Evolutionary conservation across 2,113 vertebrate species (phyloP).

Genomic region (Sinocyclocheilus maitianheensis): DNA sequence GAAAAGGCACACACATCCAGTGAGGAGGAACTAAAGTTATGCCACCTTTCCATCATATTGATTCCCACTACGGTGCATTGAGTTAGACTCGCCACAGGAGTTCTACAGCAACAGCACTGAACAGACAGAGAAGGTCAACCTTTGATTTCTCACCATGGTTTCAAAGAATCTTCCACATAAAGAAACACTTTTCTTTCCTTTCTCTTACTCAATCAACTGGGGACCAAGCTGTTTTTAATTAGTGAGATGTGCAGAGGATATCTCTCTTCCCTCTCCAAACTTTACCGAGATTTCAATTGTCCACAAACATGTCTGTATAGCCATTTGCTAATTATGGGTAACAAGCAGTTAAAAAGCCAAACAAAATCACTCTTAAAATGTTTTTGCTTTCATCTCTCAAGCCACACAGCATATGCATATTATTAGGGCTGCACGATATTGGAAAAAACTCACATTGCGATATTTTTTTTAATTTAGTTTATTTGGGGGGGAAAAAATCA

Average conservation of each 20-base stretch:
- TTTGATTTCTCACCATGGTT: conserved; percentile 35
- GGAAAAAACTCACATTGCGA: too few relatives aligned
- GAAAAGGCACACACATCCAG: conserved; percentile 11
- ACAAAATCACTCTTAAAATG: not conserved
- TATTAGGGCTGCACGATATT: not conserved
- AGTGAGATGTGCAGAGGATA: conserved; percentile 18
- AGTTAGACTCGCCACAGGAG: conserved; percentile 11
- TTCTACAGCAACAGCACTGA: conserved; percentile 4
- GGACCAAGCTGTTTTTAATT: conserved; percentile 49
- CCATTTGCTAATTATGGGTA: conserved; percentile 17
- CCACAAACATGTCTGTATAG: not conserved
- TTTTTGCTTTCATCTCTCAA: not conserved
- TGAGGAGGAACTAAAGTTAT: not conserved
- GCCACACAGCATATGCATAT: not conserved
- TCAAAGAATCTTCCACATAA: conserved; percentile 40
- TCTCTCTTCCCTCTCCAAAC: not conserved
- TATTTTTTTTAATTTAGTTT: too few relatives aligned
- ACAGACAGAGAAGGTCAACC: conserved; percentile 42
- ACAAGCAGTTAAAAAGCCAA: conserved; percentile 13
- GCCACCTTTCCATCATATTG: conserved; percentile 18
- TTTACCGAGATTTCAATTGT: conserved; percentile 15
- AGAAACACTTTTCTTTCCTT: conserved; percentile 6
- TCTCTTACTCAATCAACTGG: conserved; percentile 39
- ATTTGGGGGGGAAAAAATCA: too few relatives aligned
- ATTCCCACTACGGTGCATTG: conserved; percentile 25